Conservation (phyloP, 1,140 invertebrate species). For the Conus betulinus region DNA sequence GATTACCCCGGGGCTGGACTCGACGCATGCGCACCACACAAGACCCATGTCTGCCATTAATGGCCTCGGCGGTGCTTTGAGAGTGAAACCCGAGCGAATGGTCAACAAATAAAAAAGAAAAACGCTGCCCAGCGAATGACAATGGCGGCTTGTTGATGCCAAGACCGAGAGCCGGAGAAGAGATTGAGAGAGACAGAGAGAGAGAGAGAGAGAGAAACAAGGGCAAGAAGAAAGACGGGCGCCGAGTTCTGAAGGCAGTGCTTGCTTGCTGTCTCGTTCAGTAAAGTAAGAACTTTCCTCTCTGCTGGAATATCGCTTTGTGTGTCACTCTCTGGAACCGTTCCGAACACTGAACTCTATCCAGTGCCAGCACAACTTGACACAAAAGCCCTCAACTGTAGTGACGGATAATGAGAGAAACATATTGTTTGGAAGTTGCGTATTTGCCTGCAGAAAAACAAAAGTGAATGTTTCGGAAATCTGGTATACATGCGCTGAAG, state of each 20-base stretch:
- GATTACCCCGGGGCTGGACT: background rate
- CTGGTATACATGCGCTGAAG: too few relatives aligned
- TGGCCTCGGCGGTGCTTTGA: background rate
- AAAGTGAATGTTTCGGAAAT: background rate
- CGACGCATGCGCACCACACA: background rate
- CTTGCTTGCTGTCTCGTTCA: background rate
- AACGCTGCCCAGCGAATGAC: background rate
- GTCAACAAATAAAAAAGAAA: background rate
- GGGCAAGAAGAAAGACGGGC: background rate
- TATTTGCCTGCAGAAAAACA: background rate
- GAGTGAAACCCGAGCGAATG: background rate
- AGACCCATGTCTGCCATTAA: background rate
- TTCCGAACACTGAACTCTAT: background rate
- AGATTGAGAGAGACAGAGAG: background rate
- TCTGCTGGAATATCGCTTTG: background rate
- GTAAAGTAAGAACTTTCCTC: background rate
- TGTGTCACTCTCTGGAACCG: background rate
- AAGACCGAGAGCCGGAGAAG: background rate
- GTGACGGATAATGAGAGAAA: background rate
- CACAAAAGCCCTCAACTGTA: background rate
- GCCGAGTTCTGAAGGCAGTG: background rate
- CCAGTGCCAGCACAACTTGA: background rate
- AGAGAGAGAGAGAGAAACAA: background rate
- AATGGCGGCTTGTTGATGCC: slow-evolving; percentile 6
- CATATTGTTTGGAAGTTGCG: background rate